phyloP scores from a whole-genome alignment of 1,140 invertebrate genomes.

The Zophobas atratus region DNA sequence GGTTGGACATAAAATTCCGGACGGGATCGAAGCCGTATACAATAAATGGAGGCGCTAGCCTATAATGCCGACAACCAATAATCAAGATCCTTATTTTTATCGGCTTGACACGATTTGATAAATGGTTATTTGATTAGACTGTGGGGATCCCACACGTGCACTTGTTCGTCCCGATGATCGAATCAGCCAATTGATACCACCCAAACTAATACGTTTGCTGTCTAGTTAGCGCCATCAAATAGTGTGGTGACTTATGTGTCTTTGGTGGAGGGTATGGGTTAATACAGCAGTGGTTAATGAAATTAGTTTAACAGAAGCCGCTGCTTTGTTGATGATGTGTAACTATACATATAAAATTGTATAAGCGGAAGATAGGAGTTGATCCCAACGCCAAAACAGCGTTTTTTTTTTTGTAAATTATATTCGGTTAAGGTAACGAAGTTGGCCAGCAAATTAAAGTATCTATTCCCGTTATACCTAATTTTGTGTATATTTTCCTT shows the following conservation, averaged over 20 bases:
- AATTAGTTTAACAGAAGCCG: too few species aligned
- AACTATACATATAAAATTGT: too few species aligned
- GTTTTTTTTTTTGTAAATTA: too few species aligned
- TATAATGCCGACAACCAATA: conserved; percentile 17
- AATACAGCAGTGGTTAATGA: background rate
- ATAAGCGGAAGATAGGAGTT: too few species aligned
- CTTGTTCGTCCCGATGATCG: conserved; percentile 9
- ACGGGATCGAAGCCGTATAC: conserved; percentile 25
- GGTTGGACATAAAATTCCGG: conserved; percentile 21
- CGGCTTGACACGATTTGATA: conserved; percentile 55
- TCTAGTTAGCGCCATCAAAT: conserved; percentile 12
- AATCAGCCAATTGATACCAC: conserved; percentile 25
- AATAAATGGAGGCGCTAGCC: background rate
- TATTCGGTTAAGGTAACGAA: too few species aligned
- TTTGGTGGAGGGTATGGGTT: background rate
- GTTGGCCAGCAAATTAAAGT: too few species aligned
- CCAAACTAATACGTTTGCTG: conserved; percentile 33
- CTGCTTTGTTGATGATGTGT: too few species aligned
- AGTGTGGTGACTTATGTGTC: background rate
- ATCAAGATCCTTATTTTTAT: conserved; percentile 53
- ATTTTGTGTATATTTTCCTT: too few species aligned
- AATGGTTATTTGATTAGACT: conserved; percentile 54
- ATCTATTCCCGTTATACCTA: too few species aligned
- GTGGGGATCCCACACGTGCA: conserved; percentile 19
- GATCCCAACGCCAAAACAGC: too few species aligned